phyloP scores from a whole-genome alignment of 1,140 invertebrate species.

The Psix sp. region DNA sequence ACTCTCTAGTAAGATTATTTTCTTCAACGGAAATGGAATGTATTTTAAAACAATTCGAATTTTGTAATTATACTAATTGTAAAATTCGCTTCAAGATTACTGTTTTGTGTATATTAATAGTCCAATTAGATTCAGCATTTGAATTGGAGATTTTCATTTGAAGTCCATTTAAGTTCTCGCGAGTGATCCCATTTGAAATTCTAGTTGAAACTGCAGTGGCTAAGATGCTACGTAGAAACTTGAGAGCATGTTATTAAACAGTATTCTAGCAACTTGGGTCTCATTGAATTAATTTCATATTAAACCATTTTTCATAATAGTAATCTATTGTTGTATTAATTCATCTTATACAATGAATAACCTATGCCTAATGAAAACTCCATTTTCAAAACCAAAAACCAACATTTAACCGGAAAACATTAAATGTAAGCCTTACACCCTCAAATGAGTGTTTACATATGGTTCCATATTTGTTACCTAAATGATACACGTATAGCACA shows the following conservation, averaged over 20 bases:
- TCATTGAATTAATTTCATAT: too few relatives aligned
- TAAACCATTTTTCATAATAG: too few relatives aligned
- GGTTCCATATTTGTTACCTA: too few relatives aligned
- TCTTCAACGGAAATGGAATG: conserved; percentile 3
- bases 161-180: conserved; percentile 16
- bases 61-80: conserved; percentile 9
- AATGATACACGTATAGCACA: too few relatives aligned
- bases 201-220: conserved; percentile 11
- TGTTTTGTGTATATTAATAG: conserved; percentile 20
- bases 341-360: too few relatives aligned
- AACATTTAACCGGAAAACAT: too few relatives aligned
- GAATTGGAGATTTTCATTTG: conserved; percentile 34
- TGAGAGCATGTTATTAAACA: conserved; percentile 20
- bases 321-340: too few relatives aligned
- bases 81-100: not conserved
- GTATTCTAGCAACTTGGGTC: conserved; percentile 11
- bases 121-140: conserved; percentile 14
- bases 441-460: too few relatives aligned
- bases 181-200: conserved; percentile 24
- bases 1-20: too few relatives aligned
- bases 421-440: too few relatives aligned
- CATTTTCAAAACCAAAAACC: too few relatives aligned
- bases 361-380: too few relatives aligned
- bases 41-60: conserved; percentile 7
- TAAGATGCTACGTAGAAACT: conserved; percentile 16